Evolutionary conservation across 2,113 vertebrate genomes (phyloP), one percentile per base, ranked within the genome.

Genomic region (Pseudolaguvia tuberculata): DNA sequence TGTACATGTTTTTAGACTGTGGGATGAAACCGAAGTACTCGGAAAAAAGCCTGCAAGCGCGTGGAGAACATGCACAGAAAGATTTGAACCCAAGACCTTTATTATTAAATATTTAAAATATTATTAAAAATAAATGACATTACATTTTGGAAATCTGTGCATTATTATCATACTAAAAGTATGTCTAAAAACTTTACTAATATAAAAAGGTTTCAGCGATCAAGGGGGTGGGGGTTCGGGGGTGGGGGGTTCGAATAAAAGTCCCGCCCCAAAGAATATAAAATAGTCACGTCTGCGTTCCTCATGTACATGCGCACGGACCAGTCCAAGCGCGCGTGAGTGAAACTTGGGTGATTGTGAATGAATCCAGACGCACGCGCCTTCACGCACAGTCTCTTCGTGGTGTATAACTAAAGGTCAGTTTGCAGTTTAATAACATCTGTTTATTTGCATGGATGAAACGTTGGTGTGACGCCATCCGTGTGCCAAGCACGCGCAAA

Each of bases 1-100:
- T n/a, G n/a, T n/a, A n/a, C n/a, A n/a, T n/a, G n/a, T n/a, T n/a
- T n/a, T n/a, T n/a, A n/a, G n/a, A n/a, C n/a, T n/a, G n/a, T n/a
- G n/a, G n/a, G n/a, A n/a, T n/a, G n/a, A n/a, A n/a, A n/a, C n/a
- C n/a, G n/a, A n/a, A n/a, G 35, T 31, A 62, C 0, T 5, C 8
- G 42, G 18, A 62, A 13, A 53, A 71, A 8, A 45, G 48, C 59
- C 45, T 74, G 63, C 66, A 71, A 25, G 67, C 65, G 72, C n/a
- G n/a, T n/a, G n/a, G n/a, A n/a, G n/a, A n/a, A n/a, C n/a, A n/a
- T n/a, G n/a, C n/a, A n/a, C n/a, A n/a, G n/a, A n/a, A n/a, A n/a
- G n/a, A n/a, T n/a, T n/a, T n/a, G n/a, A n/a, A n/a, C n/a, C n/a
- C n/a, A n/a, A n/a, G n/a, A n/a, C n/a, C n/a, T n/a, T n/a, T n/a